phyloP scores from a whole-genome alignment of 2,113 vertebrate species.

The Pseudonaja textilis region DNA sequence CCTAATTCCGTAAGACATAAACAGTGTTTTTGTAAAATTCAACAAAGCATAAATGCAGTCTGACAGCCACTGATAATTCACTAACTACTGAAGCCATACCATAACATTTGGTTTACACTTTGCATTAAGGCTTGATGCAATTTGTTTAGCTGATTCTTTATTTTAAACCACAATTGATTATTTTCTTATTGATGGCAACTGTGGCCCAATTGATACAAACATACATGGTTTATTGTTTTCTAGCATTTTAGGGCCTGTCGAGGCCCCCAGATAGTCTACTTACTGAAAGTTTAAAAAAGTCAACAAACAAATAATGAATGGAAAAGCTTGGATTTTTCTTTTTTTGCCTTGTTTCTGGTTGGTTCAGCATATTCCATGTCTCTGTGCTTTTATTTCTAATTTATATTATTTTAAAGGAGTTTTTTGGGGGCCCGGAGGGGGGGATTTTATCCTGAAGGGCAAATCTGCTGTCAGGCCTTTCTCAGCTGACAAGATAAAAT shows the following conservation, averaged over 20 bases:
- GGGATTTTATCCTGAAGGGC: neutral
- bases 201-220: neutral
- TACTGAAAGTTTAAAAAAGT: neutral
- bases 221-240: neutral
- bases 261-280: neutral
- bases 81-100: neutral
- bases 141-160: neutral
- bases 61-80: neutral
- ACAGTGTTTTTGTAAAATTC: slow-evolving; percentile 22
- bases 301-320: neutral
- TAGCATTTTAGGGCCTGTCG: neutral
- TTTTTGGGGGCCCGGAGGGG: neutral
- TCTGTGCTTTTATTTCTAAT: neutral
- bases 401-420: neutral
- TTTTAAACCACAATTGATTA: neutral
- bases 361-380: neutral
- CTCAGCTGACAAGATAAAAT: neutral
- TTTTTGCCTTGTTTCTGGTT: neutral
- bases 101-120: neutral
- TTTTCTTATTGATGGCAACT: neutral
- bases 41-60: neutral
- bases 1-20: neutral
- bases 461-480: neutral
- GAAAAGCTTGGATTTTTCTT: neutral
- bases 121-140: neutral